Base-by-base conservation (phyloP, 2,797 vertebrate genomes). In the Diplodus puntazzo region DNA sequence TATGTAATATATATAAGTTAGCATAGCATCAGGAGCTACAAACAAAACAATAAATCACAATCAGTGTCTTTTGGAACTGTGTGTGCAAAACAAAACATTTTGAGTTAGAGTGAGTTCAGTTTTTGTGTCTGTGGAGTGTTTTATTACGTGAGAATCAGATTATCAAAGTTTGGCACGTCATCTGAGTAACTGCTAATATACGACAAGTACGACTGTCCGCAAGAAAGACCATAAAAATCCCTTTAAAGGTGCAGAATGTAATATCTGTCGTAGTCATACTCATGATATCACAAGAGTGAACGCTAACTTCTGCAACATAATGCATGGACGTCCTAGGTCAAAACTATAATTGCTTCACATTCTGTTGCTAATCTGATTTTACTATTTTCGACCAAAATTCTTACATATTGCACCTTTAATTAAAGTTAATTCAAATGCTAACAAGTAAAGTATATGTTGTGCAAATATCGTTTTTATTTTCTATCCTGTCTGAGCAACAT, bases 21-120 rank as follows among this genome's bases (percentile, higher is more conserved):
- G 67, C 64, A 76, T 58, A 76, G 49, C 68, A 77, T 80, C 27
- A 63, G 69, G 66, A 78, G 54, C 65, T 84, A 70, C 25, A 80
- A 21, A 79, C 60, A 46, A 85, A 76, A 81, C 78, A 74, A 75
- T 61, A 68, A 69, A 61, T 68, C 72, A 45, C 66, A 84, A 63
- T 57, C 54, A 46, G 7, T 71, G 58, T 89, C 74, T 77, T 39
- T 80, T 69, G 10, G 14, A 80, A 61, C 42, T 72, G 16, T 39
- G 79, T 25, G 77, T 62, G 43, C 55, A 80, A 88, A 25, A 74
- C 58, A 65, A 50, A 46, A 25, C 3, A 2, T 45, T 39, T 12
- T n/a, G 49, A 57, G 25, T 54, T 21, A 42, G 5, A 53, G 11
- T 80, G 25, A 71, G 39, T 39, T 45, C 7, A 55, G 11, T 27